phyloP scores from a whole-genome alignment of 1,140 invertebrate genomes.

The Plodia interpunctella region DNA sequence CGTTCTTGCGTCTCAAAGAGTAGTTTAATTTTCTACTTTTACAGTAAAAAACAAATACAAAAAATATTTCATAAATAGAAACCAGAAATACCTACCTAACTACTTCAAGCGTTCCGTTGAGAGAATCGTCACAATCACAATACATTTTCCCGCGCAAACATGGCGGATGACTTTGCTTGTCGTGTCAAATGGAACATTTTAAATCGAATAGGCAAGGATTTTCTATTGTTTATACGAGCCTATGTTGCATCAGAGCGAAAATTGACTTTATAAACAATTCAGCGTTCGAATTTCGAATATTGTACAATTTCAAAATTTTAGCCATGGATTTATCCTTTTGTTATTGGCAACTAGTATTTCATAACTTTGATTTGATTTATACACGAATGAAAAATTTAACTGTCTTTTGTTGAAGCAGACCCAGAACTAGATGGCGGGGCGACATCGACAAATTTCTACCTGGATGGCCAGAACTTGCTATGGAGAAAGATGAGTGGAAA shows the following conservation, averaged over 20 bases:
- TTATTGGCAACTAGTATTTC: background rate
- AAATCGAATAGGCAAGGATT: slow-evolving; percentile 34
- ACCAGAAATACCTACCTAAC: background rate
- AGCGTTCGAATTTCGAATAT: background rate
- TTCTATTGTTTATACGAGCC: slow-evolving; percentile 26
- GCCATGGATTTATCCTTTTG: background rate
- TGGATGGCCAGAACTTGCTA: too few relatives aligned
- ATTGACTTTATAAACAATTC: background rate
- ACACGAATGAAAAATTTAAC: too few relatives aligned
- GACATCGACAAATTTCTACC: too few relatives aligned
- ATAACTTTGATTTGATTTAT: background rate
- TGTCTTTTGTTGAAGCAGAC: too few relatives aligned
- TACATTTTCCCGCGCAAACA: slow-evolving; percentile 28
- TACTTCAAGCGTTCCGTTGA: background rate
- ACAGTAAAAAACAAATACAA: too few relatives aligned
- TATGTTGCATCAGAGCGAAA: slow-evolving; percentile 4
- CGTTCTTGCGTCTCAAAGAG: too few relatives aligned
- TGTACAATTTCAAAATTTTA: background rate
- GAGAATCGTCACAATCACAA: slow-evolving; percentile 20
- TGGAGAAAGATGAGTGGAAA: too few relatives aligned
- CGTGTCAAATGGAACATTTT: slow-evolving; percentile 46
- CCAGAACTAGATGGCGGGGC: too few relatives aligned
- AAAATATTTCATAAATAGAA: background rate
- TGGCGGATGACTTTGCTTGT: slow-evolving; percentile 30
- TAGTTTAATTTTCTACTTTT: too few relatives aligned